Evolutionary conservation across 2,888 invertebrate genomes (phyloP).

Genomic region (Mamestra brassicae): DNA sequence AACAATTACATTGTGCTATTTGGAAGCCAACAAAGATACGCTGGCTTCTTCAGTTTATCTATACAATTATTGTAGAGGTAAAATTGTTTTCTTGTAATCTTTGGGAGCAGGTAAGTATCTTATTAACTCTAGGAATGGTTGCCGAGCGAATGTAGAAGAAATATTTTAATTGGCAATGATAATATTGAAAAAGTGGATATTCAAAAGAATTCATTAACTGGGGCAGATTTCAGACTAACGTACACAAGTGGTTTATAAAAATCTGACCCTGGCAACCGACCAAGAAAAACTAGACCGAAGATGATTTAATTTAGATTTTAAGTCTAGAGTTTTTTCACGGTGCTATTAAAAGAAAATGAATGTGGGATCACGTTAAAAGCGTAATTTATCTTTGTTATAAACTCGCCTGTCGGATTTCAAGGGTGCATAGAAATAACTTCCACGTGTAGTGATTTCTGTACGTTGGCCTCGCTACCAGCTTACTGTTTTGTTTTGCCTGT

Average conservation of each 20-base stretch:
- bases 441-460: conserved; percentile 13
- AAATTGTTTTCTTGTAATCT: too few species aligned
- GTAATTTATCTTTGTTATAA: conserved; percentile 26
- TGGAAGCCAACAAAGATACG: too few species aligned
- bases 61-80: too few species aligned
- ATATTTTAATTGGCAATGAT: not conserved
- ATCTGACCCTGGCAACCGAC: conserved; percentile 20
- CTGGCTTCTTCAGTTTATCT: too few species aligned
- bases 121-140: too few species aligned
- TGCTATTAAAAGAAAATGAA: conserved; percentile 11
- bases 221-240: not conserved
- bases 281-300: conserved; percentile 34
- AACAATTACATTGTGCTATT: too few species aligned
- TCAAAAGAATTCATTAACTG: not conserved
- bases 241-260: conserved; percentile 8
- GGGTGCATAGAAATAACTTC: conserved; percentile 8
- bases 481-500: too few species aligned
- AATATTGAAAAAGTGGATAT: not conserved
- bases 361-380: not conserved
- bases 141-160: too few species aligned
- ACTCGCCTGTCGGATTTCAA: not conserved
- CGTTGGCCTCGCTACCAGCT: not conserved
- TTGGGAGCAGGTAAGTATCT: too few species aligned
- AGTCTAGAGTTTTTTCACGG: conserved; percentile 17
- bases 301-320: conserved; percentile 30